Base-by-base conservation (phyloP, 2,888 invertebrate species). In the Eurois occulta region DNA sequence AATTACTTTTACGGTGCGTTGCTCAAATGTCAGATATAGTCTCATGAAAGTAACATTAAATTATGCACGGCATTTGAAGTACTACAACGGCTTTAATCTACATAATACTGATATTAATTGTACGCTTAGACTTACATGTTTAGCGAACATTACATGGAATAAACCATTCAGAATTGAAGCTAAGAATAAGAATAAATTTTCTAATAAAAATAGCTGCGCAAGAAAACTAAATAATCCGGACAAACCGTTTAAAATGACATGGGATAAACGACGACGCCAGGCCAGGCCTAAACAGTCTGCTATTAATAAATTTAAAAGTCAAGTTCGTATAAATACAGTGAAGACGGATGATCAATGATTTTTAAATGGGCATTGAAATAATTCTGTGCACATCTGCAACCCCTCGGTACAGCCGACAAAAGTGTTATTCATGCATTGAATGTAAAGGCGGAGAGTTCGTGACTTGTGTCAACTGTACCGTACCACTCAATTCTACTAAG, bases 401-500 rank as follows among this genome's bases (percentile, higher is more conserved):
- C 90, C 88, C 87, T 87, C 80, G 65, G 70, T 73, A 72, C 78
- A 83, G 80, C 84, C 86, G 85, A 84, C 86, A 86, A 87, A 86
- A 86, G 83, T 88, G 83, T 86, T 88, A 86, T 89, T 86, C 89
- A 89, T 88, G 86, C 86, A 86, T 90, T 88, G 90, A 89, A 90
- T 90, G 79, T 72, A 85, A 87, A 83, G 80, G 77, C 71, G 71
- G 80, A 72, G 86, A 84, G 87, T 91, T 90, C 90, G 91, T 91
- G 91, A 92, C 90, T 90, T 85, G 78, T 86, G 86, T 87, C 90
- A 89, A 88, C 80, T 86, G 80, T 83, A 87, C 85, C 87, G 82
- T 87, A 87, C 86, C 82, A 83, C 86, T 90, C 85, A 88, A 88
- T 91, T 88, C 84, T 79, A 85, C 87, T 90, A 90, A 93, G 91